A percentile compares a stretch with the other conserved stretches of the same genome.
Evolutionary conservation across 2,888 invertebrate genomes (phyloP).

Genomic region (Cremastobaeus sp.): DNA sequence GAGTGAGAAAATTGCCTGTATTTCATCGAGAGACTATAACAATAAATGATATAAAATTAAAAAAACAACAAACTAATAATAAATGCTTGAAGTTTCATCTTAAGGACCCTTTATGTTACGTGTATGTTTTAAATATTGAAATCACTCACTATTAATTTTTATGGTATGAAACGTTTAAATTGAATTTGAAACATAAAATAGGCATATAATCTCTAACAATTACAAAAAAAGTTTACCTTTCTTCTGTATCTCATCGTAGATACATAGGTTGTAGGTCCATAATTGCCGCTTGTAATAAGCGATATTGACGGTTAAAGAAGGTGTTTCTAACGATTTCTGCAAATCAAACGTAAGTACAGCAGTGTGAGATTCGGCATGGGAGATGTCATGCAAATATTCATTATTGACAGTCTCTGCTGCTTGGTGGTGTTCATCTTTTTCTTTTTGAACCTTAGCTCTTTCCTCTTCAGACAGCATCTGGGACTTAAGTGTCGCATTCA

Average conservation of each 20-base stretch:
- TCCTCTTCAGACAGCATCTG: not conserved
- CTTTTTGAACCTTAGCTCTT: not conserved
- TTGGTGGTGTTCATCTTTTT: not conserved
- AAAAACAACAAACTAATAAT: too few species aligned
- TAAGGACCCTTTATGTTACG: too few species aligned
- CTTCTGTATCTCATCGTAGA: slow-evolving; percentile 11
- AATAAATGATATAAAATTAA: too few species aligned
- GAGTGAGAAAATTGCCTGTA: too few species aligned
- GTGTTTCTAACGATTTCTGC: slow-evolving; percentile 10
- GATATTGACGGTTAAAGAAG: not conserved
- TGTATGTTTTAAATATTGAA: too few species aligned
- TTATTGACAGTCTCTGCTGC: not conserved
- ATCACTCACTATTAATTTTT: too few species aligned
- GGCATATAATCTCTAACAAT: too few species aligned
- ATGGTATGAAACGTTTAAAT: too few species aligned
- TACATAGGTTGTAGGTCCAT: slow-evolving; percentile 36
- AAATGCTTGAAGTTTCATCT: too few species aligned
- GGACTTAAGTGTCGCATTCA: not conserved
- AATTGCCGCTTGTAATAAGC: slow-evolving; percentile 25
- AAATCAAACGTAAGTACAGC: slow-evolving; percentile 4
- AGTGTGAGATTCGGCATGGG: not conserved
- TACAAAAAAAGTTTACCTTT: too few species aligned
- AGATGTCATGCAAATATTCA: not conserved
- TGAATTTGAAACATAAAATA: too few species aligned
- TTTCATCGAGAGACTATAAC: too few species aligned